Evolutionary conservation across 2,113 vertebrate species (phyloP).

Genomic region (Lepus americanus): DNA sequence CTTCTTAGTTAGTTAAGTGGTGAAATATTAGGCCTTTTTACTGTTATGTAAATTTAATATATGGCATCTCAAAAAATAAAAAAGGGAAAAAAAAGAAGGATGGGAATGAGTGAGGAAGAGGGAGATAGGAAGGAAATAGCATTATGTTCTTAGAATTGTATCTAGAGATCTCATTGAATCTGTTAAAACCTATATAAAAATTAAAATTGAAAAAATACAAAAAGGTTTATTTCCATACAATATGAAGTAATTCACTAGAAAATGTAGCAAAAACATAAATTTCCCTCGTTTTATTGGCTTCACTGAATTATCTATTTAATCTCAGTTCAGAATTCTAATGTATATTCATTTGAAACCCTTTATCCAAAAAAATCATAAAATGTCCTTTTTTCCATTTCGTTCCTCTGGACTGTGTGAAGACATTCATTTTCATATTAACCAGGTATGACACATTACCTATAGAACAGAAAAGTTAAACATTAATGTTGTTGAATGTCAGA

Average conservation of each 20-base stretch:
- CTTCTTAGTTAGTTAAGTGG: too few species aligned
- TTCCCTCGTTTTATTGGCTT: not conserved
- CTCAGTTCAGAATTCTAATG: not conserved
- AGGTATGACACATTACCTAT: not conserved
- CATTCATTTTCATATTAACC: not conserved
- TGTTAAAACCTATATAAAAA: too few species aligned
- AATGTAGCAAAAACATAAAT: constrained; percentile 5
- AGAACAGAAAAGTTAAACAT: constrained; percentile 4
- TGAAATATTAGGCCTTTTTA: too few species aligned
- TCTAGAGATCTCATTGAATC: too few species aligned
- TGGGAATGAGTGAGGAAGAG: too few species aligned
- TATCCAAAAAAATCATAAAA: not conserved
- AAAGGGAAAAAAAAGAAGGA: too few species aligned
- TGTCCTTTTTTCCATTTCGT: not conserved
- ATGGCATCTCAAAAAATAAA: too few species aligned
- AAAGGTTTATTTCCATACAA: too few species aligned
- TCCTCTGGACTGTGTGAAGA: not conserved
- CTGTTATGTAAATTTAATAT: too few species aligned
- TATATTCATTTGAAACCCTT: not conserved
- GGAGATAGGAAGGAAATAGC: too few species aligned
- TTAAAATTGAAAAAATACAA: too few species aligned
- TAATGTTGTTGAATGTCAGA: constrained; percentile 17
- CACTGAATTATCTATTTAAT: constrained; percentile 9
- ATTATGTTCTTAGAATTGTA: too few species aligned
- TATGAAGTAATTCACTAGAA: not conserved